Conservation (phyloP, 2,113 vertebrate genomes). For the Cygnus buccinator region DNA sequence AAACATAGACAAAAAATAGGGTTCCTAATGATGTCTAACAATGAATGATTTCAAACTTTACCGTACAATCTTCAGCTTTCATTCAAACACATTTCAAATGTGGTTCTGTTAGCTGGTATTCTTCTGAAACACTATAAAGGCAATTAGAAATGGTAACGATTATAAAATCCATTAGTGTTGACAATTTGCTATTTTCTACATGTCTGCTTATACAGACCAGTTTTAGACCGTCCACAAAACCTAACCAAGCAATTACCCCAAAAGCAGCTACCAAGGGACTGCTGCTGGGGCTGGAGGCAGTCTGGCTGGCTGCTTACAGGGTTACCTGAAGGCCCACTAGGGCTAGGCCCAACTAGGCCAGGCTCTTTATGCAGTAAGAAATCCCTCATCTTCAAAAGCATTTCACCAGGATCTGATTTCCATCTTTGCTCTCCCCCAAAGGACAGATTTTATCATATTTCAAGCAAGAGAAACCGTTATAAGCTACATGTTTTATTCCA, state of each 20-base stretch:
- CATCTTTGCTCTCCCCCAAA: neutral
- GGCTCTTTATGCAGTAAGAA: neutral
- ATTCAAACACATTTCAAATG: neutral
- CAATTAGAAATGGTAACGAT: neutral
- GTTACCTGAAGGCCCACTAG: neutral
- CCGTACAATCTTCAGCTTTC: neutral
- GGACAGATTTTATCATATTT: neutral
- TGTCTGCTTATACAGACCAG: neutral
- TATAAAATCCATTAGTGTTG: neutral
- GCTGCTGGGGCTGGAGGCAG: neutral
- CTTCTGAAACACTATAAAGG: conserved; percentile 23
- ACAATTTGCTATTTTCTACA: neutral
- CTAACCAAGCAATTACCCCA: neutral
- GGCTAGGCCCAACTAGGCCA: too few relatives aligned
- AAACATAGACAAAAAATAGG: neutral
- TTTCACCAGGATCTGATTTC: neutral
- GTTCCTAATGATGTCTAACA: neutral
- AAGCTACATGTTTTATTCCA: neutral
- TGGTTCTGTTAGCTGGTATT: neutral
- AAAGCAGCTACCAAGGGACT: neutral
- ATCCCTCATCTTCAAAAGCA: neutral
- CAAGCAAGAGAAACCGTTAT: neutral
- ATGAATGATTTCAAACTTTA: conserved; percentile 4
- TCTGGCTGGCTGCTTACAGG: neutral
- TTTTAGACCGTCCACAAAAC: neutral